Evolutionary conservation across 1,140 invertebrate species (phyloP), one percentile per base, ranked within the genome.

Genomic region (Capitella teleta): DNA sequence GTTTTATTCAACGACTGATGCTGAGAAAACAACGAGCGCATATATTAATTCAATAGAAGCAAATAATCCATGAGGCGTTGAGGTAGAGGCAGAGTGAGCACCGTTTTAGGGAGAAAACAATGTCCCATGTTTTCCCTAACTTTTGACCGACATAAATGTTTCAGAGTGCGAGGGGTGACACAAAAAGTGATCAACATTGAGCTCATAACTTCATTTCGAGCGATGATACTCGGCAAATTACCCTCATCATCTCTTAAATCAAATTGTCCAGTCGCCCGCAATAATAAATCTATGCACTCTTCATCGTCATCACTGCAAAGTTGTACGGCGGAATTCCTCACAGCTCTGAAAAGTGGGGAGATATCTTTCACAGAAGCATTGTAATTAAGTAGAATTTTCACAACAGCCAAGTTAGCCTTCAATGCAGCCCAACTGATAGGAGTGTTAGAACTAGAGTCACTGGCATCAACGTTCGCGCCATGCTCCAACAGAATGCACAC

Each of bases 351-450:
- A n/a, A n/a, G n/a, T n/a, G n/a, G n/a, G n/a, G n/a, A n/a, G n/a
- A n/a, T n/a, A n/a, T n/a, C n/a, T n/a, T n/a, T 40, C n/a, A 19
- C 64, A 67, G 72, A 74, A 23, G 78, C 77, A 44, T 78, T 76
- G 36, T 73, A 67, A 54, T 87, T 79, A 41, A 95, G 77, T 47
- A 96, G 70, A 12, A 87, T 84, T 24, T 80, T 79, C 56, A 96
- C 85, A 40, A 90, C 88, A 49, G 82, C 84, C 52, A 84, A 78
- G 74, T 97, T 96, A 54, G 87, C 82, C 1, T 89, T 85, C 54
- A 89, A 78, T 28, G 95, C 88, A 1, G 94, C 92, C 89, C 91
- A 97, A 77, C 58, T 61, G 1, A 68, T 34, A 10, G 66, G 61
- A 5, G 64, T 66, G 42, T 70, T 58, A 28, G 57, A 47, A 54